Percentiles rank a stretch among this genome's conserved stretches.
phyloP scores from a whole-genome alignment of 2,113 vertebrate species.

The Takifugu bimaculatus region DNA sequence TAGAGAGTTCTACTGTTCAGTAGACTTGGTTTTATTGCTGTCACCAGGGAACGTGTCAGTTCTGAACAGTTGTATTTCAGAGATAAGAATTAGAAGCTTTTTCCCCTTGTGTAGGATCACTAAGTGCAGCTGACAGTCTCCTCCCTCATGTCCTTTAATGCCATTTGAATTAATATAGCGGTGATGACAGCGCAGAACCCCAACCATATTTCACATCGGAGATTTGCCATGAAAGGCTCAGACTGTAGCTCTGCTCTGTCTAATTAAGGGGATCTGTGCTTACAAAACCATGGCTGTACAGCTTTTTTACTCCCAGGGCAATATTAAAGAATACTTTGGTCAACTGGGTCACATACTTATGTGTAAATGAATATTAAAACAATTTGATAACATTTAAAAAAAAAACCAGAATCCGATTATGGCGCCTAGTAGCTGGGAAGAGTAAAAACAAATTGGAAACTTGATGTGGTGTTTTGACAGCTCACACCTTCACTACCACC shows the following conservation, averaged over 20 bases:
- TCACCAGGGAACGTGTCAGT: not conserved
- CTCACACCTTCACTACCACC: slow-evolving; percentile 11
- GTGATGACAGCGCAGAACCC: too few species aligned
- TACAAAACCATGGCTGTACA: slow-evolving; percentile 22
- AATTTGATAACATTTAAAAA: too few species aligned
- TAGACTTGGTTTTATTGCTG: too few species aligned
- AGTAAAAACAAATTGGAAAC: not conserved
- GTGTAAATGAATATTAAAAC: too few species aligned
- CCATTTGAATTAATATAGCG: too few species aligned
- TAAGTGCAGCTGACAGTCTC: too few species aligned
- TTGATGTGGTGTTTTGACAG: slow-evolving; percentile 3
- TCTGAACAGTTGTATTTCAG: not conserved
- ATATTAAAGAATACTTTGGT: slow-evolving; percentile 12
- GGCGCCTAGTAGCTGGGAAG: too few species aligned
- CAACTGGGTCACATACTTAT: not conserved
- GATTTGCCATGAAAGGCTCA: slow-evolving; percentile 6
- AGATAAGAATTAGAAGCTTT: not conserved
- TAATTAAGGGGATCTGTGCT: slow-evolving; percentile 42
- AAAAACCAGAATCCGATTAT: too few species aligned
- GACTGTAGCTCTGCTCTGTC: slow-evolving; percentile 32
- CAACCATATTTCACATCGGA: too few species aligned
- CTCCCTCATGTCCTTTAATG: too few species aligned
- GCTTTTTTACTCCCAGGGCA: slow-evolving; percentile 7
- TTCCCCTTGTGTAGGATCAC: not conserved
- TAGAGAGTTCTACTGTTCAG: not conserved